These are phyloP conservation scores for Eumerus sabulonum DNA, from an alignment of 2,888 invertebrate genomes.

Conservation along the genomic window DNA sequence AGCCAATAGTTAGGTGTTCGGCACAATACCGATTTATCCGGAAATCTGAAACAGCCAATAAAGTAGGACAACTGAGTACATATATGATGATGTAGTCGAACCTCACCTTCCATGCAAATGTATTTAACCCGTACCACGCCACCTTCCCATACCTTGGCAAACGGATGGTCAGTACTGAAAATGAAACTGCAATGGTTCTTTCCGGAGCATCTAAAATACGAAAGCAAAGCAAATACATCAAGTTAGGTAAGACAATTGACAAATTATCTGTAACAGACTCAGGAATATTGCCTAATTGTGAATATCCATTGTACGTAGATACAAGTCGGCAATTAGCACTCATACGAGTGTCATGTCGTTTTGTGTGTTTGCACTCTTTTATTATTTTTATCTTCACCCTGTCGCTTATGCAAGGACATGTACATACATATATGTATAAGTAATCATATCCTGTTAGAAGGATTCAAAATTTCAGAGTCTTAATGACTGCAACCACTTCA, in stretches of 20 bases:
- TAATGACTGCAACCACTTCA: slow-evolving; percentile 52
- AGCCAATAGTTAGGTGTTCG: slow-evolving; percentile 79
- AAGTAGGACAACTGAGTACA: neutral
- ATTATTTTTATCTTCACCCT: no score
- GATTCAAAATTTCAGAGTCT: slow-evolving; percentile 34
- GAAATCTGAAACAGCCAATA: slow-evolving; percentile 78
- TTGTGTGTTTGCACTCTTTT: no score
- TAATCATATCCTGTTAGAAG: slow-evolving; percentile 30
- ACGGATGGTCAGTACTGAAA: slow-evolving; percentile 83
- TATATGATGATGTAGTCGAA: neutral
- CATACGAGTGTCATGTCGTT: no score
- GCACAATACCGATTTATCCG: slow-evolving; percentile 81
- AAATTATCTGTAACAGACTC: no score
- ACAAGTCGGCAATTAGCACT: no score
- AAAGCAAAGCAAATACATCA: neutral
- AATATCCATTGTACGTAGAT: no score
- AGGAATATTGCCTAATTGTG: no score
- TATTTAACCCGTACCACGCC: slow-evolving; percentile 85
- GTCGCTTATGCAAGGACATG: no score
- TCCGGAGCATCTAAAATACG: slow-evolving; percentile 82
- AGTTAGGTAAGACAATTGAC: no score
- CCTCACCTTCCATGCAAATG: slow-evolving; percentile 87
- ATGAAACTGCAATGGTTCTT: slow-evolving; percentile 87
- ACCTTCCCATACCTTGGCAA: slow-evolving; percentile 82
- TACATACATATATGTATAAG: no score